Base-by-base conservation (phyloP, 2,797 vertebrate genomes). In the Notolepis coatsorum region DNA sequence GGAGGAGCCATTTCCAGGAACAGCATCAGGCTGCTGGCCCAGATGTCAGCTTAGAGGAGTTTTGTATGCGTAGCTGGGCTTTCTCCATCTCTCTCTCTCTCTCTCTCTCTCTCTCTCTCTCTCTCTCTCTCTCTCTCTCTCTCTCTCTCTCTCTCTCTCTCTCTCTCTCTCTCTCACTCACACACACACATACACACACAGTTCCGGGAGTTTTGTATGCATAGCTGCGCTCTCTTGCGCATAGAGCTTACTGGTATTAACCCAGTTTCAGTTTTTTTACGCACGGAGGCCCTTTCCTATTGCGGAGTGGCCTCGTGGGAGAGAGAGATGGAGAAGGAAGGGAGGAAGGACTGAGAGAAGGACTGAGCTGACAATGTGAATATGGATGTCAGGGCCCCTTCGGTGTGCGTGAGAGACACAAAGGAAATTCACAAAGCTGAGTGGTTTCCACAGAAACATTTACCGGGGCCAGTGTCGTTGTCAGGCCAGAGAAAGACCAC, bases 191-290 rank as follows among this genome's bases (percentile, higher is more conserved):
- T 23, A 27, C 31, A 30, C 18, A 13, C 51, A 54, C 35, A 76
- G 68, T 68, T 68, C 75, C 73, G 61, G 66, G 83, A 80, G 87
- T 90, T 88, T 86, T 58, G 87, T 86, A 91, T 88, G 88, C 88
- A 79, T 84, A 87, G 84, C 84, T 82, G 77, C 80, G 71, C 81
- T 89, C 87, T 85, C 87, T 78, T 80, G 79, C 80, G 86, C 88
- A 84, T 87, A 86, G 79, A 83, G 89, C 88, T 90, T 91, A 90
- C 87, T 90, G 87, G 90, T 90, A 90, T 91, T 90, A 91, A 90
- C 89, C 90, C 88, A 91, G 84, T 90, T 90, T 89, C 76, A 83
- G 77, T 89, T 31, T 80, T n/a, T 89, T 81, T 75, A 84, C 47
- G 72, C 84, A 82, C 57, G 41, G 71, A 83, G 80, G 82, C 80